phyloP scores from a whole-genome alignment of 2,113 vertebrate genomes.

The Rhinolophus ferrumequinum region DNA sequence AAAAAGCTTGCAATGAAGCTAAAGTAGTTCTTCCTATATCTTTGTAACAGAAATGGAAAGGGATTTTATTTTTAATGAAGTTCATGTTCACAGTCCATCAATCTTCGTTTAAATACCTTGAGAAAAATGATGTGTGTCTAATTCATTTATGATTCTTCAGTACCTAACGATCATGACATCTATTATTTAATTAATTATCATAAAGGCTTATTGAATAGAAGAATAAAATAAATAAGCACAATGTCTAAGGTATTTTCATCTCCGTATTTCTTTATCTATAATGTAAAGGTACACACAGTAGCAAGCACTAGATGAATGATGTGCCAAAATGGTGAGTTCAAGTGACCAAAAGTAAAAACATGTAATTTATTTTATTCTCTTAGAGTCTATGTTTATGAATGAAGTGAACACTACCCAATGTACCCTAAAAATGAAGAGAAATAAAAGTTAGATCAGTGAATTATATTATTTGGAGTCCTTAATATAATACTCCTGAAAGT shows the following conservation, averaged over 20 bases:
- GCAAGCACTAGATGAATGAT: background rate
- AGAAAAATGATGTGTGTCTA: background rate
- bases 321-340: background rate
- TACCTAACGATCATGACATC: background rate
- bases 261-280: background rate
- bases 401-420: background rate
- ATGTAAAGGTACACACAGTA: background rate
- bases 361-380: background rate
- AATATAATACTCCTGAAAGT: background rate
- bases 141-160: conserved; percentile 41
- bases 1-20: conserved; percentile 22
- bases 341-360: background rate
- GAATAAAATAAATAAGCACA: background rate
- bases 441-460: background rate
- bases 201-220: conserved; percentile 2
- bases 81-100: background rate
- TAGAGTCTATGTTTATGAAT: background rate
- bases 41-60: conserved; percentile 1
- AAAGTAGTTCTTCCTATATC: background rate
- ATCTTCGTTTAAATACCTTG: background rate
- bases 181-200: conserved; percentile 26
- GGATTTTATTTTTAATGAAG: background rate
- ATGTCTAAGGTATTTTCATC: background rate
- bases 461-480: background rate
- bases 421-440: background rate